Base-by-base conservation (phyloP, 1,140 invertebrate species). In the Drosophila paulistorum region DNA sequence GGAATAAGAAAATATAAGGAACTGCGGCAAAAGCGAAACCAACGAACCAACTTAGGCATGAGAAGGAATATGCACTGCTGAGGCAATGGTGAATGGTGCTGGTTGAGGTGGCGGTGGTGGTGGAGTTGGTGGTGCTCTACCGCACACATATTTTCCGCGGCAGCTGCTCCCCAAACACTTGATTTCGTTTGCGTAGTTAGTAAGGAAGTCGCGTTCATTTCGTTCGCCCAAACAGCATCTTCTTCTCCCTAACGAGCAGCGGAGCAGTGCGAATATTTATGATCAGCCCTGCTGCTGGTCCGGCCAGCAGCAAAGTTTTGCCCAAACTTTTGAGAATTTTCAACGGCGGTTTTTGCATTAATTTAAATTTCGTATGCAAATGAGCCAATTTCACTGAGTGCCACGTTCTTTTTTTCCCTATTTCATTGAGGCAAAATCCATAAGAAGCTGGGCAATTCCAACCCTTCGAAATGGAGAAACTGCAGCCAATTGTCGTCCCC, bases 311-410 rank as follows among this genome's bases (percentile, higher is more conserved):
- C 30, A 76, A 83, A 85, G 63, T 68, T 91, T 84, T 65, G 59
- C 66, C 79, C 70, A 83, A 69, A 61, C 57, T 58, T 76, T 74
- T 90, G 73, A 73, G 64, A 72, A 74, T 87, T 89, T 83, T 90
- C 74, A 71, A 79, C 72, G 75, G 85, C 72, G 77, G 79, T 90
- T 91, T 59, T 91, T 89, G 85, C 90, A 91, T 91, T 91, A 84
- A 90, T 91, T 91, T 90, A 90, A 91, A 91, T 91, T 91, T 90
- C 74, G 79, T 90, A 91, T 91, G 86, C 86, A 91, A 91, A 91
- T 91, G 77, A 91, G 85, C 90, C 85, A 91, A 91, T 91, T 91
- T 91, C 66, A 69, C 68, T 81, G 79, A 87, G 83, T 89, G 84
- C 84, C 85, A 87, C 79, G 71, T 79, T 79, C 74, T 74, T 51